Base-by-base conservation (phyloP, 2,888 invertebrate species). In the Trichogramma evanescens region DNA sequence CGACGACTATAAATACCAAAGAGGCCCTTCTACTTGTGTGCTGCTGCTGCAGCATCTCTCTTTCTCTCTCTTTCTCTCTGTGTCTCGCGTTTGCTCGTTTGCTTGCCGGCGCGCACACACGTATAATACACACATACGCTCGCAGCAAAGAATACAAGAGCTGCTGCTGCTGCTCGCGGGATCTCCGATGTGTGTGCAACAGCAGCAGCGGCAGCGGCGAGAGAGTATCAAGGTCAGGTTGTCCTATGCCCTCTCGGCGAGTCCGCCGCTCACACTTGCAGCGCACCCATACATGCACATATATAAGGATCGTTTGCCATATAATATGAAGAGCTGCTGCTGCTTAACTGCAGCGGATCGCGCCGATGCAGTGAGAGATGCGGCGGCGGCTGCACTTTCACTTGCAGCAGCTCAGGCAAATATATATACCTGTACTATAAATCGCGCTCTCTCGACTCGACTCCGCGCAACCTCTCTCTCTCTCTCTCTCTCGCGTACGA, bases 1-100 rank as follows among this genome's bases (percentile, higher is more conserved):
- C 50, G 50, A 38, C 61, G 63, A 65, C 65, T 67, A 66, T 66
- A 66, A 66, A 65, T 66, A 66, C 62, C 61, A 58, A 48, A 55
- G 61, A 46, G 39, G 55, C 42, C 42, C 55, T 50, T 38, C 50
- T 26, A 26, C 26, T 26, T 26, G 26, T 26, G 26, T 26, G 26
- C 26, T 26, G 26, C 26, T 26, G 26, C 26, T 26, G 26, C 26
- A 26, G 54, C 54, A 59, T 55, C 56, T 62, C 58, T 54, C 59
- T 49, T 43, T 44, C 59, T 62, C 59, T 59, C 46, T 59, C 45
- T 58, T 61, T 59, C 54, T 59, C 56, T 52, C 59, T 51, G 44
- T 52, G 55, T 51, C 61, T 53, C 46, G 53, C 55, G 58, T 62
- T 54, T 43, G 54, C 59, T 61, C 63, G 49, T 56, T 64, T 57